Conservation (phyloP, 2,797 vertebrate genomes). For the Poecile montanus region DNA sequence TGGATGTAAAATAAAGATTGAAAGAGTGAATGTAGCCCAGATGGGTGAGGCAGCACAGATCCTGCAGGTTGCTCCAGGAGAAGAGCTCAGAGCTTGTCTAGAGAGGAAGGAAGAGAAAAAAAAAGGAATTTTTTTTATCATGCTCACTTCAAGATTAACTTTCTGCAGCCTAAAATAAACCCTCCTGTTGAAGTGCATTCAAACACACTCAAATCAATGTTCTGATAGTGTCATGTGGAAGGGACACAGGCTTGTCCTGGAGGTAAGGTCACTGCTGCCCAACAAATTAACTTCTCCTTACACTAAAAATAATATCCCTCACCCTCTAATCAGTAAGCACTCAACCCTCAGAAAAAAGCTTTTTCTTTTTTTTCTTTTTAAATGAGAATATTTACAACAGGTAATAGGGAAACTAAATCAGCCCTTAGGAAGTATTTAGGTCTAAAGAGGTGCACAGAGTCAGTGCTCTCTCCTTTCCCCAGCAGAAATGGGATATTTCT, state of each 20-base stretch:
- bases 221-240: neutral
- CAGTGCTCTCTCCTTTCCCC: neutral
- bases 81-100: neutral
- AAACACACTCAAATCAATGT: neutral
- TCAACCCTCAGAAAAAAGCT: neutral
- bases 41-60: neutral
- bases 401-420: slow-evolving; percentile 3
- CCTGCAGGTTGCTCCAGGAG: neutral
- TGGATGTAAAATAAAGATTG: neutral
- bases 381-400: neutral
- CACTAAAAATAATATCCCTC: neutral
- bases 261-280: neutral
- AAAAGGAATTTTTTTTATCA: neutral
- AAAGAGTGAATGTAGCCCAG: neutral
- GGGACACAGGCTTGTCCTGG: neutral
- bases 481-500: slow-evolving; percentile 52
- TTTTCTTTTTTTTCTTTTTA: neutral
- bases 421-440: neutral
- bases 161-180: neutral
- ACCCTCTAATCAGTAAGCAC: neutral
- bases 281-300: neutral
- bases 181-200: neutral
- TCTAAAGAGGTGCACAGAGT: neutral
- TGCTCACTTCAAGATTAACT: neutral
- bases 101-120: rapidly evolving